These are phyloP conservation scores for Meiosimyza decipiens DNA, from an alignment of 2,888 invertebrate genomes.

Conservation along the genomic window DNA sequence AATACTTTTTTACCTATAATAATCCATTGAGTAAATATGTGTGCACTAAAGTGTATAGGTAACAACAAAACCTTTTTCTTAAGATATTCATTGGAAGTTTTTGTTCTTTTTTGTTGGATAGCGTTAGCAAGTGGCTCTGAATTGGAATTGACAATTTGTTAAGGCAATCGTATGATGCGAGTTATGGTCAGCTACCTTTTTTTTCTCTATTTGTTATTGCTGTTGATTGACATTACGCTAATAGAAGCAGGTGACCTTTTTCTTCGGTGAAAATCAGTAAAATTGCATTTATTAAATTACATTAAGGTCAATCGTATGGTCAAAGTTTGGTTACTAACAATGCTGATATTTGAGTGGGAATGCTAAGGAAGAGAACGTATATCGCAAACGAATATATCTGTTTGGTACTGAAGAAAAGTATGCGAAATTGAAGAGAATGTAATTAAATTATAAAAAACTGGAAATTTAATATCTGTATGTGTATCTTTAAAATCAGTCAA, in stretches of 20 bases:
- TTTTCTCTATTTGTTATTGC: background rate
- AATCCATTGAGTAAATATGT: slow-evolving; percentile 21
- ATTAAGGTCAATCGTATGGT: slow-evolving; percentile 10
- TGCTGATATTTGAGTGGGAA: background rate
- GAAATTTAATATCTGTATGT: too few species aligned
- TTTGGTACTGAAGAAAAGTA: too few species aligned
- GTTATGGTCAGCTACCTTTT: background rate
- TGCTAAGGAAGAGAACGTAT: too few species aligned
- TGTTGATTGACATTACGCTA: background rate
- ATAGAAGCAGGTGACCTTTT: slow-evolving; percentile 17
- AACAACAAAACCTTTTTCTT: too few species aligned
- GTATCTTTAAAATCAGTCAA: too few species aligned
- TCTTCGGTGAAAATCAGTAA: background rate
- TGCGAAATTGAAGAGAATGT: too few species aligned
- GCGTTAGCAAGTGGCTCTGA: background rate
- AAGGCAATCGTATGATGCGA: slow-evolving; percentile 4
- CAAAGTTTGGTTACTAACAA: background rate
- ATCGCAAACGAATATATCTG: too few species aligned
- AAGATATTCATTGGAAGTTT: background rate
- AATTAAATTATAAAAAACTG: too few species aligned
- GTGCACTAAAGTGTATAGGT: background rate
- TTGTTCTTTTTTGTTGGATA: background rate
- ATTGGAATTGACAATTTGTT: slow-evolving; percentile 20
- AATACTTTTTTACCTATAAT: slow-evolving; percentile 15
- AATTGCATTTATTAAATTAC: slow-evolving; percentile 16